These are phyloP conservation scores for Ophion slaviceki DNA, from an alignment of 2,888 invertebrate genomes.

Conservation along the genomic window DNA sequence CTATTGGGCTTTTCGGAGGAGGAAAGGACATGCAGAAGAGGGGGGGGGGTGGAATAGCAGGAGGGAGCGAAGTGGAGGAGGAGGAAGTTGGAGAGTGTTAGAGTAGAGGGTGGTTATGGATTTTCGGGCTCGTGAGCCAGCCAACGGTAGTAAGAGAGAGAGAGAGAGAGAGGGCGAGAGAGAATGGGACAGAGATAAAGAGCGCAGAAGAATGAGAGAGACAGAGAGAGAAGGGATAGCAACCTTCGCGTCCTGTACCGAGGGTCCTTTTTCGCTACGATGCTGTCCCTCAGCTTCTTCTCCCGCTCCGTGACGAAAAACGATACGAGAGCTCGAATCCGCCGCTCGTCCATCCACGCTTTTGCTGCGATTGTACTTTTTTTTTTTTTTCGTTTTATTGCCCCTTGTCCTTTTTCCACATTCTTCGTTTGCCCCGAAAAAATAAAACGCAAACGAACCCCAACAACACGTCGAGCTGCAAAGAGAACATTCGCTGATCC, in stretches of 20 bases:
- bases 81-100: conserved; percentile 32
- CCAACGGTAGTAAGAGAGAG: conserved; percentile 42
- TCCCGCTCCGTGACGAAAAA: conserved; percentile 7
- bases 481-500: too few relatives aligned
- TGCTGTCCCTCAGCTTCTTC: conserved; percentile 15
- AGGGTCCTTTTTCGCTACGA: conserved; percentile 31
- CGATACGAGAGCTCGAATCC: background rate
- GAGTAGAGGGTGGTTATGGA: conserved; percentile 77
- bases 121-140: conserved; percentile 74
- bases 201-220: background rate
- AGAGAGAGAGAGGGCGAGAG: conserved; percentile 33
- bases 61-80: conserved; percentile 19
- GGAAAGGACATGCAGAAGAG: background rate
- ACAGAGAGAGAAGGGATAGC: conserved; percentile 44
- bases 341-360: conserved; percentile 65
- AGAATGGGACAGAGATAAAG: conserved; percentile 14
- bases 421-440: too few relatives aligned
- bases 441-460: too few relatives aligned
- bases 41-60: conserved; percentile 63
- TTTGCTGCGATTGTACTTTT: conserved; percentile 11
- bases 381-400: background rate
- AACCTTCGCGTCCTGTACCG: conserved; percentile 73
- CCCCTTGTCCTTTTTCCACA: background rate
- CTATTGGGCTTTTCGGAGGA: conserved; percentile 42
- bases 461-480: too few relatives aligned